phyloP scores from a whole-genome alignment of 2,797 vertebrate species.

The Taenioides sp. region DNA sequence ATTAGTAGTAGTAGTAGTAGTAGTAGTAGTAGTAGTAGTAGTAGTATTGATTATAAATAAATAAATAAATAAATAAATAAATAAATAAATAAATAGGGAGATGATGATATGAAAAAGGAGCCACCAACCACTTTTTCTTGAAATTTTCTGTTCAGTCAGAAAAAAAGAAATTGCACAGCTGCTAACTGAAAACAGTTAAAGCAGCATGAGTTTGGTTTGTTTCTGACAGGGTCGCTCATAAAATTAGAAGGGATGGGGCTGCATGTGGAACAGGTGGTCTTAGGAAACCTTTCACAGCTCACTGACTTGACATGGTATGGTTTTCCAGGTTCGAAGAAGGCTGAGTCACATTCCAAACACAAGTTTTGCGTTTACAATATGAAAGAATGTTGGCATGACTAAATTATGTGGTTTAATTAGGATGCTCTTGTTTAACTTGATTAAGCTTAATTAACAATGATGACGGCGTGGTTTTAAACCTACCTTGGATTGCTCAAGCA shows the following conservation, averaged over 20 bases:
- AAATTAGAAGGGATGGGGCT: constrained; percentile 20
- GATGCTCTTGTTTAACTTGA: neutral
- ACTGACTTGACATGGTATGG: constrained; percentile 32
- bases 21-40: no score
- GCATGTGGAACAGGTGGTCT: constrained; percentile 64
- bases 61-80: no score
- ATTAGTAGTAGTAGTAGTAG: no score
- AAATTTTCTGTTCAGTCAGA: neutral
- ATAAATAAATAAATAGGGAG: no score
- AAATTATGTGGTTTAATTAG: constrained; percentile 12
- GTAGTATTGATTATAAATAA: no score
- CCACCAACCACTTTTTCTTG: no score
- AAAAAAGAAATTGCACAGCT: constrained; percentile 26
- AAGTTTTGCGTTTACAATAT: constrained; percentile 23
- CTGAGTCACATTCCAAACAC: constrained; percentile 57
- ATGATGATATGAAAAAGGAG: no score
- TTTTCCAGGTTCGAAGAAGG: constrained; percentile 65
- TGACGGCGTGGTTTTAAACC: constrained; percentile 19
- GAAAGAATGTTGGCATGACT: constrained; percentile 8
- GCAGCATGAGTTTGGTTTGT: constrained; percentile 21
- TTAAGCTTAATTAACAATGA: neutral
- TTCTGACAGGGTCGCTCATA: constrained; percentile 46
- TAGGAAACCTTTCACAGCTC: constrained; percentile 53
- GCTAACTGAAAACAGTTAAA: constrained; percentile 40
- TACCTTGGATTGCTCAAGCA: constrained; percentile 75